Percentiles rank a stretch among this genome's conserved stretches.
These are phyloP conservation scores for Botia kubotai DNA, from an alignment of 2,797 vertebrate genomes.

Conservation along the genomic window DNA sequence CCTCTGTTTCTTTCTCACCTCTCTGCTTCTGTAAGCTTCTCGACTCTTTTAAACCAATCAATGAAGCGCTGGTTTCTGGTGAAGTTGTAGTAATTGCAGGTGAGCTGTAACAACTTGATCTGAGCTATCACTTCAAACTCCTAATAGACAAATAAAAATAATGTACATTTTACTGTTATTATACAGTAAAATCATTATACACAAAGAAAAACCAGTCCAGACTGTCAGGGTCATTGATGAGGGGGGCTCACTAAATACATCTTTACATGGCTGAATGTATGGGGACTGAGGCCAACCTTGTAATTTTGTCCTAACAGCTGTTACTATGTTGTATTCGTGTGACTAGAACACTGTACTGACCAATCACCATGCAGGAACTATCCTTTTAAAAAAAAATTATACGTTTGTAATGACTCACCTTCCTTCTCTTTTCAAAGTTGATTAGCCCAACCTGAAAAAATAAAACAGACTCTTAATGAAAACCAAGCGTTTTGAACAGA, in stretches of 20 bases:
- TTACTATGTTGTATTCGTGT: no score
- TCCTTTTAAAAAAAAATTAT: background rate
- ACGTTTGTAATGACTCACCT: constrained; percentile 56
- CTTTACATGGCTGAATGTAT: no score
- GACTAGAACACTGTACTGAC: background rate
- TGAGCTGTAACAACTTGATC: constrained; percentile 87
- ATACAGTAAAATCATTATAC: background rate
- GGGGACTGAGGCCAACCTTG: no score
- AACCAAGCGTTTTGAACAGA: background rate
- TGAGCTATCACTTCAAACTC: constrained; percentile 90
- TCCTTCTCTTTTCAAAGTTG: constrained; percentile 72
- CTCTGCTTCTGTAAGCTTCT: constrained; percentile 80
- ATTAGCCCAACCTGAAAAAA: constrained; percentile 63
- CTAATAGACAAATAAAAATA: constrained; percentile 65
- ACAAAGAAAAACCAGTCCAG: background rate
- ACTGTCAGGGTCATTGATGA: no score
- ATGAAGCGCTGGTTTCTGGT: constrained; percentile 61
- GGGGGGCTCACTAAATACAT: no score
- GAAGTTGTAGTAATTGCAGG: constrained; percentile 89
- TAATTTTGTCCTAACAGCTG: no score
- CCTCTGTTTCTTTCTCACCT: constrained; percentile 71
- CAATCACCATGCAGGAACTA: background rate
- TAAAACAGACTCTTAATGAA: background rate
- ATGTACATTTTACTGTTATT: background rate
- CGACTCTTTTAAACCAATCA: constrained; percentile 74